Evolutionary conservation across 2,888 invertebrate species (phyloP).

Genomic region (Ophioninae sp.): DNA sequence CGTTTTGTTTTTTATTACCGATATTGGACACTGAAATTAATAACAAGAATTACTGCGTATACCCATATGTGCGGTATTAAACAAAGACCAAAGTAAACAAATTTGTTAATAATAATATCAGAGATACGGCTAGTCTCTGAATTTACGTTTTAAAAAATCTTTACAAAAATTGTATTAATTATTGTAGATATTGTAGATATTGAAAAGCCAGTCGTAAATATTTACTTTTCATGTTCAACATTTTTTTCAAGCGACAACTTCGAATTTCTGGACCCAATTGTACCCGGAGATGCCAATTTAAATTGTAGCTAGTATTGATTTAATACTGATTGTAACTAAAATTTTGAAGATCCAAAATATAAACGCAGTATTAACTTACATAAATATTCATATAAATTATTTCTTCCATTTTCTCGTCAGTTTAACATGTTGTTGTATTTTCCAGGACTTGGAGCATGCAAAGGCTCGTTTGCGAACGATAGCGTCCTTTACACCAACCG

Average conservation of each 20-base stretch:
- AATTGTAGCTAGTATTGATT: neutral
- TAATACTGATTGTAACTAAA: no score
- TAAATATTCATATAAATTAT: constrained; percentile 1
- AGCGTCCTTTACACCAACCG: constrained; percentile 76
- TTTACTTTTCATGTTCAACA: neutral
- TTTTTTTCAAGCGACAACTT: neutral
- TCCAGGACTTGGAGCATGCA: constrained; percentile 74
- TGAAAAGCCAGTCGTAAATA: neutral
- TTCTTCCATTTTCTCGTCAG: neutral
- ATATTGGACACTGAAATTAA: neutral
- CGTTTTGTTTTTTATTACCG: neutral
- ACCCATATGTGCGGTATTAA: no score
- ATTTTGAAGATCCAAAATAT: no score
- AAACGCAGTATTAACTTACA: neutral
- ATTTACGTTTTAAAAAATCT: neutral
- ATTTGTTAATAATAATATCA: neutral
- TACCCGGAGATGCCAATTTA: no score
- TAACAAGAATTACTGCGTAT: neutral
- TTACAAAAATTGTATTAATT: neutral
- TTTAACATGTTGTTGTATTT: constrained; percentile 1
- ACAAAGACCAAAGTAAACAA: neutral
- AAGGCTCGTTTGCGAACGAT: constrained; percentile 76
- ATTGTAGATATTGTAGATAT: neutral
- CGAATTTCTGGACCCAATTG: neutral
- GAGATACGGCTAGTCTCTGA: neutral